phyloP scores from a whole-genome alignment of 2,888 invertebrate species.

The Ischnus inquisitorius region DNA sequence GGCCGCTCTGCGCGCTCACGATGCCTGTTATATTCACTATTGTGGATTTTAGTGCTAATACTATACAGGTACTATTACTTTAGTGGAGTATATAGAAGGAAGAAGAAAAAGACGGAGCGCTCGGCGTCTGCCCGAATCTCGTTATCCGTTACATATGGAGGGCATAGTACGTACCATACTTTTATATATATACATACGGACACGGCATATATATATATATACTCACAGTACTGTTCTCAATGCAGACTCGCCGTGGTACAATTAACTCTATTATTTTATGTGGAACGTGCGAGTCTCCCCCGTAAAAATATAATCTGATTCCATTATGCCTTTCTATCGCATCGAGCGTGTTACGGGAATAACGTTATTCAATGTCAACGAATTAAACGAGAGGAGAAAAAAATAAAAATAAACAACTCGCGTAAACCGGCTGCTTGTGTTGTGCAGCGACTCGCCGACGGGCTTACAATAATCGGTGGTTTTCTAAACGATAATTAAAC shows the following conservation, averaged over 20 bases:
- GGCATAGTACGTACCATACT: slow-evolving; percentile 6
- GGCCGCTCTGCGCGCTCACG: slow-evolving; percentile 15
- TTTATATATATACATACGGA: not conserved
- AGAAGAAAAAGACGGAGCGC: slow-evolving; percentile 13
- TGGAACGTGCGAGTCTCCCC: slow-evolving; percentile 62
- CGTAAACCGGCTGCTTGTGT: not conserved
- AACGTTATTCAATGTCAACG: slow-evolving; percentile 8
- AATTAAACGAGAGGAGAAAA: slow-evolving; percentile 2
- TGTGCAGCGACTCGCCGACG: not conserved
- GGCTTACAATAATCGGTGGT: not conserved
- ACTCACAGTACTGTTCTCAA: slow-evolving; percentile 4
- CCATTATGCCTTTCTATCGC: slow-evolving; percentile 8
- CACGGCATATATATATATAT: not conserved
- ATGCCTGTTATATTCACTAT: slow-evolving; percentile 9
- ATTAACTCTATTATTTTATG: slow-evolving; percentile 47
- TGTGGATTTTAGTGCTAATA: slow-evolving; percentile 13
- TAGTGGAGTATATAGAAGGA: slow-evolving; percentile 22
- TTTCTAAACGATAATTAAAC: slow-evolving; percentile 14
- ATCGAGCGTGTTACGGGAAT: not conserved
- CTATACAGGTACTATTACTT: not conserved
- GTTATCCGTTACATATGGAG: slow-evolving; percentile 59
- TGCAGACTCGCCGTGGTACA: slow-evolving; percentile 17
- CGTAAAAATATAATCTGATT: slow-evolving; percentile 12
- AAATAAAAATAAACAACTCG: not conserved
- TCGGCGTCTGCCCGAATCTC: slow-evolving; percentile 59